Evolutionary conservation across 2,797 vertebrate genomes (phyloP).

Genomic region (Melopsittacus undulatus): DNA sequence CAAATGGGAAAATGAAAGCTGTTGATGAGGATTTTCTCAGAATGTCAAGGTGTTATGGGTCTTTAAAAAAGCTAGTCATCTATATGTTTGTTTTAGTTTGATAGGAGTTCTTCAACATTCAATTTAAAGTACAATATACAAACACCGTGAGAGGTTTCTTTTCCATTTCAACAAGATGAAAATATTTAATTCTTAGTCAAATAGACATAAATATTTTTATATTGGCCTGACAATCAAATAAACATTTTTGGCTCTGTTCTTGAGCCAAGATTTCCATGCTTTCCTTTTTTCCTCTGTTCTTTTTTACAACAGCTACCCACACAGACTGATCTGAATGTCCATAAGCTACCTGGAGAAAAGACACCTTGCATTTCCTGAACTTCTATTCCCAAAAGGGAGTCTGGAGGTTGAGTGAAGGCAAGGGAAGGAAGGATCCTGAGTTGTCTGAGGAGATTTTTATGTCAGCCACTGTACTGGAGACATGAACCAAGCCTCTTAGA

Average conservation of each 20-base stretch:
- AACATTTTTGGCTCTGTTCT: neutral
- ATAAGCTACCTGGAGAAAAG: neutral
- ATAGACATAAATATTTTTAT: neutral
- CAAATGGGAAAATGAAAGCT: neutral
- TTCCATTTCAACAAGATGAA: neutral
- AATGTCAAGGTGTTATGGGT: neutral
- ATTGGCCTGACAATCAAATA: neutral
- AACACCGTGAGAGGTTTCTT: neutral
- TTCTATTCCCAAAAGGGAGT: neutral
- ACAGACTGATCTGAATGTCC: neutral
- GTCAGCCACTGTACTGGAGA: neutral
- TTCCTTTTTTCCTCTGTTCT: neutral
- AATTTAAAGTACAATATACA: neutral
- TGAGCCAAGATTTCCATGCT: neutral
- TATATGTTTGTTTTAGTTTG: neutral
- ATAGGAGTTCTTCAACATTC: neutral
- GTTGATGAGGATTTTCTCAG: neutral
- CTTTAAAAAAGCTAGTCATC: neutral
- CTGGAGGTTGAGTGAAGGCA: neutral
- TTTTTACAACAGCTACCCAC: neutral
- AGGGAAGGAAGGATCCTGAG: neutral
- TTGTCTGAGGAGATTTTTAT: neutral
- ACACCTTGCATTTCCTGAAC: neutral
- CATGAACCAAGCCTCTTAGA: neutral
- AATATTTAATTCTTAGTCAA: neutral